Evolutionary conservation across 2,113 vertebrate genomes (phyloP), one percentile per base, ranked within the genome.

Genomic region (Plectropomus leopardus): DNA sequence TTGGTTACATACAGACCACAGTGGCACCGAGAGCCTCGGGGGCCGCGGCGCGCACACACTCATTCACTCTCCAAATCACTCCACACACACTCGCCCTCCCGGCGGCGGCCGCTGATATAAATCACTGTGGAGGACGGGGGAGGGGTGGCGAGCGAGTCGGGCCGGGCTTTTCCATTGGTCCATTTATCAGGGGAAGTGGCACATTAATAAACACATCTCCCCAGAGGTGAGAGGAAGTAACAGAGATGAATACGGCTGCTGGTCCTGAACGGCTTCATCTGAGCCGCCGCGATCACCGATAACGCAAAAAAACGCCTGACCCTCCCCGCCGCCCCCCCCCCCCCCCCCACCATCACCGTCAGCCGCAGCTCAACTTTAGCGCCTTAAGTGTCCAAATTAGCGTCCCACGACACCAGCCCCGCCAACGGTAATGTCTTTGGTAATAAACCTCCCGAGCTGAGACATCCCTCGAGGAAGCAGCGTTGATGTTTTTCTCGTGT

Each of bases 201-300:
- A 85, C 96, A 96, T 97, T 98, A 98, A 98, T 98, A 98, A 97
- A 96, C 95, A 96, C 93, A 94, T 96, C 95, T 98, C 97, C 96
- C 96, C 92, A 86, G 96, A 96, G 97, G 94, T 94, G 94, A 91
- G 93, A 90, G 94, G 90, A 80, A 65, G 92, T 95, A 97, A 96
- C 96, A 93, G 95, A 97, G 96, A 97, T 94, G 95, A 96, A 97
- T 97, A 94, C 86, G 92, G 89, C 94, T 96, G 36, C 36, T 40
- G 7, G 36, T 40, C 36, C 36, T 40, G 36, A 40, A 40, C 36
- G 36, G 93, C 88, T 94, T 93, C 89, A 87, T 92, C 92, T 91
- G 89, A 91, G 44, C 40, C 3, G 51, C 71, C 9, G 26, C 54
- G 2, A 19, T 30, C 54, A 73, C 83, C 87, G 91, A 85, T 93